These are phyloP conservation scores for Phenganax stokvisi DNA, from an alignment of 92 coral and sea anemone genomes.

Conservation along the genomic window DNA sequence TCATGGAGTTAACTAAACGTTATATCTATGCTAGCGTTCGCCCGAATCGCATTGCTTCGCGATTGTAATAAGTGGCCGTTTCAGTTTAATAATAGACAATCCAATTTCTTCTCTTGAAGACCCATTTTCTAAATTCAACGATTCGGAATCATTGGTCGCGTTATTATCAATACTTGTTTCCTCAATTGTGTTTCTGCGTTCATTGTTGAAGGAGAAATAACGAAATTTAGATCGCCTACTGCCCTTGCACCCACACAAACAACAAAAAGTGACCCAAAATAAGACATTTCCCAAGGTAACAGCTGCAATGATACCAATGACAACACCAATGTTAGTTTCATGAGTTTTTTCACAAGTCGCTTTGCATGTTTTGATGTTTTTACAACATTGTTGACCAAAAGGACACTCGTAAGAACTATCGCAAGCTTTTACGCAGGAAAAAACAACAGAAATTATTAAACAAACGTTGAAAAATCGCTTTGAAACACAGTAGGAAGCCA, in stretches of 20 bases:
- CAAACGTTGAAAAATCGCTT: too few species aligned
- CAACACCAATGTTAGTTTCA: slow-evolving; percentile 9
- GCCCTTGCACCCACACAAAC: slow-evolving; percentile 24
- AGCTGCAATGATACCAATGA: slow-evolving; percentile 23
- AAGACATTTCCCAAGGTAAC: slow-evolving; percentile 25
- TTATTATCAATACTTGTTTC: neutral
- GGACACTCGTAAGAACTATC: slow-evolving; percentile 17
- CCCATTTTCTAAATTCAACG: neutral
- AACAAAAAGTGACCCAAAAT: slow-evolving; percentile 35
- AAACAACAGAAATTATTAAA: too few species aligned
- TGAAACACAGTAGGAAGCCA: too few species aligned
- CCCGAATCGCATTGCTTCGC: too few species aligned
- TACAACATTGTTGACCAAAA: slow-evolving; percentile 33
- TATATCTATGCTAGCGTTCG: too few species aligned
- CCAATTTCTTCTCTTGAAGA: neutral
- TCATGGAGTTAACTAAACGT: too few species aligned
- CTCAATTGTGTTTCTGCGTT: neutral
- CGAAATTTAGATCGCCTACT: slow-evolving; percentile 4
- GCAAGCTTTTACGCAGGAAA: neutral
- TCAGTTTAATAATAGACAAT: neutral
- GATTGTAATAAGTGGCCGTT: neutral
- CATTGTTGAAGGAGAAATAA: slow-evolving; percentile 1
- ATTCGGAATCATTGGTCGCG: neutral
- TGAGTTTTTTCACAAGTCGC: slow-evolving; percentile 10
- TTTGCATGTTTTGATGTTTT: slow-evolving; percentile 17